A percentile compares a stretch with the other conserved stretches of the same genome.
Evolutionary conservation across 1,140 invertebrate species (phyloP).

Genomic region (Diuraphis noxia): DNA sequence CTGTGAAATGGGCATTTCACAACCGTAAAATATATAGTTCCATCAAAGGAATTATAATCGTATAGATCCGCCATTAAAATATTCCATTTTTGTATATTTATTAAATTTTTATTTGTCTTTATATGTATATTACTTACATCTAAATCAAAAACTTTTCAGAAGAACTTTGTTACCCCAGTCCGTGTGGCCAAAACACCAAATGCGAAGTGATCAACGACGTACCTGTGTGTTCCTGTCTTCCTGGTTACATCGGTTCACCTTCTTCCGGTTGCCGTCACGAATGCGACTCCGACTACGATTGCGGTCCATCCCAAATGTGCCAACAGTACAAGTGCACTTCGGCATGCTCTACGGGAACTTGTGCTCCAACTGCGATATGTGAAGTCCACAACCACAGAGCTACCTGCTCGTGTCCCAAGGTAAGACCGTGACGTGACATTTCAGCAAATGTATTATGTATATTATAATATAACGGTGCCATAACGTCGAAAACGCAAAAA

Average conservation of each 20-base stretch:
- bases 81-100: no score
- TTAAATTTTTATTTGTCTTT: no score
- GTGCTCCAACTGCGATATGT: conserved; percentile 79
- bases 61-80: no score
- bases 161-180: conserved; percentile 77
- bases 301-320: conserved; percentile 71
- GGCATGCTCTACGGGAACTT: conserved; percentile 72
- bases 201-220: conserved; percentile 75
- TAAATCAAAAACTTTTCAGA: conserved; percentile 63
- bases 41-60: no score
- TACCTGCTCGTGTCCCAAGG: conserved; percentile 79
- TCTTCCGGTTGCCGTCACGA: conserved; percentile 75
- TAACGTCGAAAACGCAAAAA: no score
- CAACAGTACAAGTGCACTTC: conserved; percentile 76
- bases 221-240: conserved; percentile 75
- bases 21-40: no score
- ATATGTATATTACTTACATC: no score
- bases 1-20: no score
- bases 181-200: conserved; percentile 78
- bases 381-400: conserved; percentile 76
- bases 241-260: conserved; percentile 74
- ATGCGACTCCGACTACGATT: conserved; percentile 77
- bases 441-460: no score
- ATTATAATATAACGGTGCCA: no score
- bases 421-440: conserved; percentile 57